Evolutionary conservation across 1,140 invertebrate genomes (phyloP), one percentile per base, ranked within the genome.

Genomic region (Pantala flavescens): DNA sequence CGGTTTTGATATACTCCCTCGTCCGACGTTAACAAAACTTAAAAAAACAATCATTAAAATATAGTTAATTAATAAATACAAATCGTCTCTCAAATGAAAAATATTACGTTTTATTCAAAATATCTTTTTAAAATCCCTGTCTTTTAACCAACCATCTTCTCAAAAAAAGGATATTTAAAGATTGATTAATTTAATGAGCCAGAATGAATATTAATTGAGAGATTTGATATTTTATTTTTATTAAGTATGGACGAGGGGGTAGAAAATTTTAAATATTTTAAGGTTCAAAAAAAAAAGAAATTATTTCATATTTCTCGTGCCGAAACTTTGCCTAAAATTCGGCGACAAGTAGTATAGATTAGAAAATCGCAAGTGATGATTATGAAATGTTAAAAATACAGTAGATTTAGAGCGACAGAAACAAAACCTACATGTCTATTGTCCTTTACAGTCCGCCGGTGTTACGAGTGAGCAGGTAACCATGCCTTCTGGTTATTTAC

Each of bases 391-490:
- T 63, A 12, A 63, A n/a, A 63, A 63, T 63, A 12, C 49, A 63
- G 49, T 63, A 63, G 49, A 63, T 63, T 63, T 63, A 63, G 49
- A 63, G 49, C 49, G 49, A 63, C 49, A 63, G 49, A 63, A 63
- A 63, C 49, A 63, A 63, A 63, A 63, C 49, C 71, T 72, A 24
- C 71, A 72, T 72, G 71, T 42, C 23, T 72, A 42, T 72, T 72
- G 71, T 72, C 71, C 71, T 72, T 72, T 72, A 1, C 71, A 72
- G 71, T 72, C 71, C 23, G 71, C 71, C 71, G 23, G 71, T 24
- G 28, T 72, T 24, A 16, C 71, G 23, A 19, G 23, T 24, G 71
- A 72, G 71, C 71, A 72, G 71, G 71, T 72, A 72, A 63, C 49
- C 49, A 63, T 63, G 14, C 14, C 49, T 63, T 63, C 49, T 63